phyloP scores from a whole-genome alignment of 2,888 invertebrate species.

The Oegoconia quadripuncta region DNA sequence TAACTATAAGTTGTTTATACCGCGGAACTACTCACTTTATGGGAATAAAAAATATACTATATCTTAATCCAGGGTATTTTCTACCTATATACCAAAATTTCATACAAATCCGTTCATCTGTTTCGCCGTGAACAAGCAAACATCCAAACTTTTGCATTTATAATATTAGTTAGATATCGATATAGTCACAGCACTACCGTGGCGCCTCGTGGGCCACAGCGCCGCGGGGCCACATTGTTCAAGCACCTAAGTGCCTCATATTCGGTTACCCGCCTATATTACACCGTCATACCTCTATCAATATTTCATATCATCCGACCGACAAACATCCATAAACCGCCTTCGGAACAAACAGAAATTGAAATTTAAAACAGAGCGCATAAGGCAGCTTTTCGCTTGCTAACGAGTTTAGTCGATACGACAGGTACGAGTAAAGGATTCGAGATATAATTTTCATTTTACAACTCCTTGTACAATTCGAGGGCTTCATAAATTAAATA shows the following conservation, averaged over 20 bases:
- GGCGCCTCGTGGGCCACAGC: slow-evolving; percentile 63
- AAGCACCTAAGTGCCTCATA: slow-evolving; percentile 72
- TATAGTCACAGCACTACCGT: slow-evolving; percentile 40
- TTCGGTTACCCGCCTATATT: slow-evolving; percentile 71
- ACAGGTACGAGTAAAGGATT: slow-evolving; percentile 18
- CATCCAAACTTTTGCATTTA: too few species aligned
- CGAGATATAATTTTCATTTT: slow-evolving; percentile 71
- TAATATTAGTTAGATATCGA: slow-evolving; percentile 14
- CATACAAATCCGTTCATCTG: too few species aligned
- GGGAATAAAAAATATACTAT: too few species aligned
- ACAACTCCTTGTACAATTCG: slow-evolving; percentile 64
- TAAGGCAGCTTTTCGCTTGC: slow-evolving; percentile 28
- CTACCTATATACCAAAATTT: too few species aligned
- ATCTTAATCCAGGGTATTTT: too few species aligned
- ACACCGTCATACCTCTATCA: slow-evolving; percentile 64
- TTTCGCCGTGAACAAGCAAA: too few species aligned
- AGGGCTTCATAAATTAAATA: slow-evolving; percentile 63
- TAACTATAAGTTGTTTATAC: too few species aligned
- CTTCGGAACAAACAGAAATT: background rate
- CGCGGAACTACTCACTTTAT: too few species aligned
- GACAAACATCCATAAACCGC: slow-evolving; percentile 39
- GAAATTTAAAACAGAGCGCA: slow-evolving; percentile 13
- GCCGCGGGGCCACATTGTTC: slow-evolving; percentile 70
- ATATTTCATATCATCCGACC: slow-evolving; percentile 37
- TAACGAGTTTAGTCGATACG: slow-evolving; percentile 21